Conservation (phyloP, 2,113 vertebrate species). For the Austrofundulus limnaeus region DNA sequence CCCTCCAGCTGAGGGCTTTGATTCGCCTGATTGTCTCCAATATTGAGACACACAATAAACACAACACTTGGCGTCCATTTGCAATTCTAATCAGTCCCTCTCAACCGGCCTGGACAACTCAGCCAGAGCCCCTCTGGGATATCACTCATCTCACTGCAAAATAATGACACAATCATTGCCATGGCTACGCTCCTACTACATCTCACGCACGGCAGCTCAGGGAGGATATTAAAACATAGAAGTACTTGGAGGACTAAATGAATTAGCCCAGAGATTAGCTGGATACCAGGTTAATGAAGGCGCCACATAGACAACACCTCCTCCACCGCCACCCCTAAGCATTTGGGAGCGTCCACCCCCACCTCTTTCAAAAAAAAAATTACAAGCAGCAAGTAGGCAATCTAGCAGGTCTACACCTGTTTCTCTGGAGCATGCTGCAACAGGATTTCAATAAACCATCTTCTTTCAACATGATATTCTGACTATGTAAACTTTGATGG, state of each 20-base stretch:
- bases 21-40: slow-evolving; percentile 80
- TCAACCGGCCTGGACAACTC: slow-evolving; percentile 73
- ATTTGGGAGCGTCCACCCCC: slow-evolving; percentile 16
- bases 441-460: slow-evolving; percentile 69
- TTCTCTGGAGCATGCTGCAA: slow-evolving; percentile 48
- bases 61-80: slow-evolving; percentile 77
- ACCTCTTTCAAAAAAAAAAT: slow-evolving; percentile 31
- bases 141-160: slow-evolving; percentile 77
- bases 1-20: slow-evolving; percentile 79
- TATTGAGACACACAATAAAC: slow-evolving; percentile 81
- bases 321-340: background rate
- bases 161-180: slow-evolving; percentile 80
- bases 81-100: slow-evolving; percentile 78
- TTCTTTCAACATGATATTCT: slow-evolving; percentile 33
- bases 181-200: slow-evolving; percentile 70
- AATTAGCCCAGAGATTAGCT: slow-evolving; percentile 76
- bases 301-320: slow-evolving; percentile 58
- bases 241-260: slow-evolving; percentile 69
- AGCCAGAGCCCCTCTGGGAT: slow-evolving; percentile 74
- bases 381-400: slow-evolving; percentile 17
- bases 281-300: slow-evolving; percentile 74
- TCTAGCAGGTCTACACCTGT: slow-evolving; percentile 67
- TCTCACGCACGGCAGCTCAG: slow-evolving; percentile 55
- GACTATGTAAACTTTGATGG: slow-evolving; percentile 64
- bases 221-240: slow-evolving; percentile 74